phyloP scores from a whole-genome alignment of 2,888 invertebrate genomes.

The Erebia epiphron region DNA sequence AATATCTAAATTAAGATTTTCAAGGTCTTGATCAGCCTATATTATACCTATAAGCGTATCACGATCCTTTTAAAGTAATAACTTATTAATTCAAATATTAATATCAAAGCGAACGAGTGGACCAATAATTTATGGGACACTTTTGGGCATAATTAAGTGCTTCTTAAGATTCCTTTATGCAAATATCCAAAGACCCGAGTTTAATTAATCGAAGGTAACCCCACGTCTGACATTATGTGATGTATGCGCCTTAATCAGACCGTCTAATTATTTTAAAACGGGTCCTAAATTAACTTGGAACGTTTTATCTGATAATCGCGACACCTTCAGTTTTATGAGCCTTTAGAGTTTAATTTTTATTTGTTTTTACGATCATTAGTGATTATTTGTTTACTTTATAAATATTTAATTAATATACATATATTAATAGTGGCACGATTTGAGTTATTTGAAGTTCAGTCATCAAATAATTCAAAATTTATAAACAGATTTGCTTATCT shows the following conservation, averaged over 20 bases:
- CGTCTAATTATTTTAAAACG: conserved; percentile 72
- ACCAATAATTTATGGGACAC: conserved; percentile 62
- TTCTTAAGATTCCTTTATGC: conserved; percentile 76
- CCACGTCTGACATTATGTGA: conserved; percentile 70
- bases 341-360: conserved; percentile 10
- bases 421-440: background rate
- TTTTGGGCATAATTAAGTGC: conserved; percentile 64
- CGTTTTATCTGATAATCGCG: conserved; percentile 48
- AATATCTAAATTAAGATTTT: conserved; percentile 14
- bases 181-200: conserved; percentile 65
- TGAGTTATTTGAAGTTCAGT: background rate
- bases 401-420: no score
- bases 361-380: conserved; percentile 3
- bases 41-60: background rate
- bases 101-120: conserved; percentile 55
- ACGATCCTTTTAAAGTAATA: conserved; percentile 51
- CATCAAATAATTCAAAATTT: background rate
- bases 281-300: conserved; percentile 54
- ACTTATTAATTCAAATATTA: conserved; percentile 50
- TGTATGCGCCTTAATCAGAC: conserved; percentile 67
- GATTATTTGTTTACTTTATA: background rate
- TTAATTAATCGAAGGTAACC: conserved; percentile 72
- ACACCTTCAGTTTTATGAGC: conserved; percentile 34
- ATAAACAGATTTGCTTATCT: no score
- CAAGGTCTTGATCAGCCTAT: conserved; percentile 5